These are phyloP conservation scores for Zonotrichia leucophrys DNA, from an alignment of 2,113 vertebrate species.

Conservation along the genomic window DNA sequence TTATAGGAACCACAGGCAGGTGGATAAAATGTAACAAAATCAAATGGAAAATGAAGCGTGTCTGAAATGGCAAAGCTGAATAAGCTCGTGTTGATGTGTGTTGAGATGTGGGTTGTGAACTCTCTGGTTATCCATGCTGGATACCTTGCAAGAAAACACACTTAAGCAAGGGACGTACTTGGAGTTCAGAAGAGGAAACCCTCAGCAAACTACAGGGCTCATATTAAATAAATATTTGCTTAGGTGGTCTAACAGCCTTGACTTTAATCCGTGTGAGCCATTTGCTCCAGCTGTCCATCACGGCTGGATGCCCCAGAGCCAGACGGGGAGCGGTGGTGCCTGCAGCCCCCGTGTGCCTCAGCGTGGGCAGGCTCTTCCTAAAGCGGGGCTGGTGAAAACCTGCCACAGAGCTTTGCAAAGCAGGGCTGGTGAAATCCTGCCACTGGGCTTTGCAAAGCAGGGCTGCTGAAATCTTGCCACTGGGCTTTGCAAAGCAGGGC, in stretches of 20 bases:
- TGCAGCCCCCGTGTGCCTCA: fast-evolving
- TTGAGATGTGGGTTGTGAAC: neutral
- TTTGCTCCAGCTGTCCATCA: neutral
- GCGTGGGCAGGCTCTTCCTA: neutral
- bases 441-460: fast-evolving
- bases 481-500: neutral
- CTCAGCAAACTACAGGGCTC: neutral
- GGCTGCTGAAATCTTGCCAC: too few relatives aligned
- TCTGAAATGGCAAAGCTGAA: fast-evolving
- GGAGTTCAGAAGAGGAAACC: neutral
- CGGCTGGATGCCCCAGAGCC: fast-evolving
- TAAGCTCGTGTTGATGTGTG: too few relatives aligned
- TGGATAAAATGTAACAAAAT: neutral
- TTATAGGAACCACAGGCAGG: neutral
- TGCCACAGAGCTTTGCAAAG: neutral
- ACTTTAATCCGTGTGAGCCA: neutral
- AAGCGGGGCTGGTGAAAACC: fast-evolving
- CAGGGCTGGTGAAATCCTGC: fast-evolving
- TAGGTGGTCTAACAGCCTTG: neutral
- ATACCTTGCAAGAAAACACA: neutral
- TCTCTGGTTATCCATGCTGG: neutral
- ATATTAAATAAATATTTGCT: neutral
- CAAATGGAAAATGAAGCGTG: neutral
- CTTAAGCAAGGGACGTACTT: neutral
- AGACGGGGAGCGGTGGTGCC: fast-evolving